Percentiles rank a stretch among this genome's conserved stretches.
Evolutionary conservation across 1,140 invertebrate species (phyloP).

Genomic region (Melanaphis sacchari): DNA sequence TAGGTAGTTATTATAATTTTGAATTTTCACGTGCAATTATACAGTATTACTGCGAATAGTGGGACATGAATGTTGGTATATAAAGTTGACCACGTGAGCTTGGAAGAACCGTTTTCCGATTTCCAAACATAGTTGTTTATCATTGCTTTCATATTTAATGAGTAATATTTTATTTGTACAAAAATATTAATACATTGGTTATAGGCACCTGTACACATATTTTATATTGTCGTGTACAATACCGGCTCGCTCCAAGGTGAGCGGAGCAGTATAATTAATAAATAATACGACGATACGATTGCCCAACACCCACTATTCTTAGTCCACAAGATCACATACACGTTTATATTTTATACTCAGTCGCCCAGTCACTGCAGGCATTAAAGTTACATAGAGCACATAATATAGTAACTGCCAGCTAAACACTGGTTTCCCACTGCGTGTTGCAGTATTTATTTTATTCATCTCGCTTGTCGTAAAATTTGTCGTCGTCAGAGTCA

Average conservation of each 20-base stretch:
- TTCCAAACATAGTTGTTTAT: neutral
- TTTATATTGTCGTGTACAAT: conserved; percentile 1
- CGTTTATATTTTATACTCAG: neutral
- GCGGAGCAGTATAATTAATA: neutral
- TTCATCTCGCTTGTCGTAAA: neutral
- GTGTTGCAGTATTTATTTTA: neutral
- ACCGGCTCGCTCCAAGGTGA: neutral
- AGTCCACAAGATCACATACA: neutral
- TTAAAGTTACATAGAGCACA: neutral
- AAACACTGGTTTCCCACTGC: neutral
- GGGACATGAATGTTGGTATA: neutral
- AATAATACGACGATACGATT: neutral
- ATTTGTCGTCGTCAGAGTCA: neutral
- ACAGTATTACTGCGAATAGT: no score
- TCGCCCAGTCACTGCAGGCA: neutral
- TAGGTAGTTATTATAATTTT: no score
- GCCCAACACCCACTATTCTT: neutral
- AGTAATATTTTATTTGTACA: neutral
- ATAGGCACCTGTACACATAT: neutral
- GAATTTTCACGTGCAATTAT: no score
- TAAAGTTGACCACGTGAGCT: neutral
- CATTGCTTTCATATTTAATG: neutral
- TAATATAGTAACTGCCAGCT: neutral
- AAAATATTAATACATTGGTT: neutral
- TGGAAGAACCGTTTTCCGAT: neutral